Conservation (phyloP, 2,797 vertebrate species). For the Squalus acanthias region DNA sequence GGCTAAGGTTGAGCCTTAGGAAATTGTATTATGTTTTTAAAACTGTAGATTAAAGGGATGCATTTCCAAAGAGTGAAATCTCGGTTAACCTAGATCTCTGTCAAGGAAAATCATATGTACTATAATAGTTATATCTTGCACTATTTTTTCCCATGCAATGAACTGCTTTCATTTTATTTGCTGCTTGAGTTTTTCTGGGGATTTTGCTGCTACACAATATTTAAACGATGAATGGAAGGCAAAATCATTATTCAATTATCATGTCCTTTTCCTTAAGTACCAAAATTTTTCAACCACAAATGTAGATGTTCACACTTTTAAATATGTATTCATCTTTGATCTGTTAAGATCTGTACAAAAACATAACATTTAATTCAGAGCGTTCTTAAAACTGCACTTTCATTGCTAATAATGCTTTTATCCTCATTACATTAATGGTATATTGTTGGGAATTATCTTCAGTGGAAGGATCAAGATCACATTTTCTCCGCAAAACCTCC, state of each 20-base stretch:
- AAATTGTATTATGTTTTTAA: neutral
- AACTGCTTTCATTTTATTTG: neutral
- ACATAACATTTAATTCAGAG: neutral
- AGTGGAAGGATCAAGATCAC: too few species aligned
- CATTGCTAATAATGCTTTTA: too few species aligned
- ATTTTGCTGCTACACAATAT: neutral
- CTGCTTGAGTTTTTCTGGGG: neutral
- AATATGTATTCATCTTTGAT: neutral
- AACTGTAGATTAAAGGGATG: neutral
- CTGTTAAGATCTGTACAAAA: neutral
- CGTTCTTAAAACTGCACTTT: too few species aligned
- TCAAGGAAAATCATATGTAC: neutral
- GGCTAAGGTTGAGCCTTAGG: neutral
- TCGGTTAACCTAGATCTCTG: neutral
- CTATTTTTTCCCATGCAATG: neutral
- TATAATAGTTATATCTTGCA: neutral
- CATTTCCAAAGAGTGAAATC: neutral
- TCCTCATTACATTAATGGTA: too few species aligned
- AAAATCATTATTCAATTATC: neutral
- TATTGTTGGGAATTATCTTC: too few species aligned
- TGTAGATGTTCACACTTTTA: neutral
- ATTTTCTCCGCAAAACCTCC: too few species aligned
- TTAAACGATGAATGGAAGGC: neutral
- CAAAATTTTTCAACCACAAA: neutral
- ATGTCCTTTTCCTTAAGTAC: neutral